Conservation (phyloP, 2,888 invertebrate genomes). For the Apeira syringaria region DNA sequence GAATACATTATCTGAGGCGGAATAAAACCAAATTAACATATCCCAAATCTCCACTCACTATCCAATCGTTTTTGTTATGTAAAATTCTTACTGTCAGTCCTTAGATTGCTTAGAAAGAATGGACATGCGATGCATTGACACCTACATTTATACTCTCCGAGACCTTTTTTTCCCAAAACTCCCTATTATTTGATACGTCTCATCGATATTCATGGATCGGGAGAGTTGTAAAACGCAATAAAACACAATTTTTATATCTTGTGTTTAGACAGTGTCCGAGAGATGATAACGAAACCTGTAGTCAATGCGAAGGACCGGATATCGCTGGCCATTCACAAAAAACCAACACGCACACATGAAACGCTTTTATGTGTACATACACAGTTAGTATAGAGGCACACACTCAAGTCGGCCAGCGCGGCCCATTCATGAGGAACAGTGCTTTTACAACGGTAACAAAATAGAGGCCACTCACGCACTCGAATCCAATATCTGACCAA, state of each 20-base stretch:
- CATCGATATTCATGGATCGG: slow-evolving; percentile 71
- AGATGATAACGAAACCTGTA: slow-evolving; percentile 81
- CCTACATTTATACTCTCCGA: slow-evolving; percentile 59
- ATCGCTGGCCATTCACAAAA: slow-evolving; percentile 81
- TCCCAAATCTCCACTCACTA: slow-evolving; percentile 56
- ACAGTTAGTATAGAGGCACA: slow-evolving; percentile 51
- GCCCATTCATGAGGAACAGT: slow-evolving; percentile 77
- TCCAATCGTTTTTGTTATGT: slow-evolving; percentile 64
- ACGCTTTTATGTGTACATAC: slow-evolving; percentile 33
- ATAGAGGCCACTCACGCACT: slow-evolving; percentile 54
- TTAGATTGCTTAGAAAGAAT: slow-evolving; percentile 61
- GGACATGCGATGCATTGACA: slow-evolving; percentile 62
- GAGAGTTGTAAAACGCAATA: slow-evolving; percentile 75
- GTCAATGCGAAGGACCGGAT: slow-evolving; percentile 76
- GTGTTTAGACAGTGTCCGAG: slow-evolving; percentile 79
- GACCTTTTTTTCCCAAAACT: slow-evolving; percentile 51
- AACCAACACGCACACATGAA: slow-evolving; percentile 57
- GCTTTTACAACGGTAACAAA: slow-evolving; percentile 62
- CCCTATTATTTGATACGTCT: slow-evolving; percentile 65
- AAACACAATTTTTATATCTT: slow-evolving; percentile 81
- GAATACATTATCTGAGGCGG: slow-evolving; percentile 62
- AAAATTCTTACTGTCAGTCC: slow-evolving; percentile 61
- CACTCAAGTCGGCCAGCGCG: slow-evolving; percentile 51
- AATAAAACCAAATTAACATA: slow-evolving; percentile 71
- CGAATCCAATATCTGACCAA: slow-evolving; percentile 45